Evolutionary conservation across 2,113 vertebrate genomes (phyloP), one percentile per base, ranked within the genome.

Genomic region (Zonotrichia leucophrys): DNA sequence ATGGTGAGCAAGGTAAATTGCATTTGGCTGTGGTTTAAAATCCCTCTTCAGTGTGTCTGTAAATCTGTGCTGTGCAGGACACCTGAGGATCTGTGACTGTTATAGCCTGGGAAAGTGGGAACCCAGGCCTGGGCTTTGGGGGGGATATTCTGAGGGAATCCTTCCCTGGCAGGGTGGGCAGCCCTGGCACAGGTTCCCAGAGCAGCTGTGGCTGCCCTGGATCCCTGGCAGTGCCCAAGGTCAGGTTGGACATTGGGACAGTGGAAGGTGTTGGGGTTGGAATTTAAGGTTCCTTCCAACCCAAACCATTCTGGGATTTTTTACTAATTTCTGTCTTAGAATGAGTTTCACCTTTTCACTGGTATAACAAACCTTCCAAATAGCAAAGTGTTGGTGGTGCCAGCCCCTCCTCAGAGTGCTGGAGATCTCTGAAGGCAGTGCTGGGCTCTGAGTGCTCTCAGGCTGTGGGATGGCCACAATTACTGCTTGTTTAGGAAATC

Each of bases 161-260:
- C 42, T 19, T 15, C 18, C 8, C 59, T 89, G 76, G 2, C 18
- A 52, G 30, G 49, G 24, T 6, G 25, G n/a, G 8, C 0, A 62
- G 39, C 22, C 30, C 39, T 78, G 49, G 63, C 46, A 69, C 33
- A 55, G 66, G 3, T 47, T 5, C 15, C 64, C 84, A 47, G 41
- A 30, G 55, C 0, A 53, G 33, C 53, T 44, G 44, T 2, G 72
- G 42, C 42, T 86, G 62, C 19, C 12, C 85, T 59, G 58, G n/a
- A 30, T 41, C 59, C 59, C 37, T 58, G 37, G 15, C 0, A 80
- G 15, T 58, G 35, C 4, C 27, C 59, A 12, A 27, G 6, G 67
- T 30, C 42, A 20, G 55, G 11, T 0, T 55, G 22, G 5, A 11
- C 6, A 3, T 6, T 41, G 75, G 49, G 18, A 2, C 2, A 4